phyloP scores from a whole-genome alignment of 2,888 invertebrate genomes.

The Dorcus parallelipipedus region DNA sequence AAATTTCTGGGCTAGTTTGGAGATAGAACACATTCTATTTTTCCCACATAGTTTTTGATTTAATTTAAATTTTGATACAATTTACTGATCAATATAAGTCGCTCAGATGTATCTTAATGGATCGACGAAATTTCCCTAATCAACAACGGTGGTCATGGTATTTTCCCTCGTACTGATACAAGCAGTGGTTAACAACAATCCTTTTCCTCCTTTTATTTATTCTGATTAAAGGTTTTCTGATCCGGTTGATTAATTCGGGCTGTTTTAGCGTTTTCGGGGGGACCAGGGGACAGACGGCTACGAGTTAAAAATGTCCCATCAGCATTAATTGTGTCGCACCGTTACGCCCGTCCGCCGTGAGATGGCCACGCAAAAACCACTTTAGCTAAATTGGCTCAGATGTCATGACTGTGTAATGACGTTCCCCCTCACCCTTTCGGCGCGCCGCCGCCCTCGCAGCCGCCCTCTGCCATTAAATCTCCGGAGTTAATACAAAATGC shows the following conservation, averaged over 20 bases:
- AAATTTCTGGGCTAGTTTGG: no score
- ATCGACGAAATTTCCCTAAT: no score
- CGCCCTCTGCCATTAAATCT: slow-evolving; percentile 50
- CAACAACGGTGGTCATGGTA: no score
- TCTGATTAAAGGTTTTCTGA: background rate
- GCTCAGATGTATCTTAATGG: no score
- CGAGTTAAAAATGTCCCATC: slow-evolving; percentile 13
- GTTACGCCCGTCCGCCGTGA: slow-evolving; percentile 21
- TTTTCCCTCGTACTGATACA: no score
- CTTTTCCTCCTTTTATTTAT: no score
- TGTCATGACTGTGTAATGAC: slow-evolving; percentile 49
- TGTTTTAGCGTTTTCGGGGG: slow-evolving; percentile 10
- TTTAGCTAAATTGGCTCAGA: slow-evolving; percentile 49
- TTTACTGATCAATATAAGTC: no score
- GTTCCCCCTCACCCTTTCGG: slow-evolving; percentile 28
- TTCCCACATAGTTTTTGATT: no score
- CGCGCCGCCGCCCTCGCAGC: slow-evolving; percentile 27
- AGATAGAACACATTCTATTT: no score
- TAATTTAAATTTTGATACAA: no score
- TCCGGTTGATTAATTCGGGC: slow-evolving; percentile 12
- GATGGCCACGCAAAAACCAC: slow-evolving; percentile 45
- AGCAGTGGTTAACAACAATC: no score
- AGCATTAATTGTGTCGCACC: slow-evolving; percentile 25
- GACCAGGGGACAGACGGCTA: no score
- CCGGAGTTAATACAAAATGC: slow-evolving; percentile 52